These are phyloP conservation scores for Phrixothrix hirtus DNA, from an alignment of 2,888 invertebrate genomes.

Conservation along the genomic window DNA sequence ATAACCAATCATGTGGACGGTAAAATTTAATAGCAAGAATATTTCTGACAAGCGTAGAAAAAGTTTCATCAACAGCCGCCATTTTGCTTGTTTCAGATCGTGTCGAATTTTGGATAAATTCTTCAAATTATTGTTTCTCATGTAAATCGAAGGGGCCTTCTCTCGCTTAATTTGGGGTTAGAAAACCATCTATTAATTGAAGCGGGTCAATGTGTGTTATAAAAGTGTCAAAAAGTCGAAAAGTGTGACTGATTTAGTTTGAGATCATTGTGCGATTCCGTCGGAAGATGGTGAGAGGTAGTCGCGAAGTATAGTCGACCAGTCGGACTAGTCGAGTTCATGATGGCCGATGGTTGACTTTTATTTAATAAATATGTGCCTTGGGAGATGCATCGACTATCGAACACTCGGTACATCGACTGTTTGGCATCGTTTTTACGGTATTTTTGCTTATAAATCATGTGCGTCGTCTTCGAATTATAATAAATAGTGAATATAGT, in stretches of 20 bases:
- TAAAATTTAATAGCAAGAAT: conserved; percentile 60
- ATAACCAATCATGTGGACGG: conserved; percentile 53
- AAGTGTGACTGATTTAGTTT: conserved; percentile 67
- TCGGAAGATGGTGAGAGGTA: conserved; percentile 76
- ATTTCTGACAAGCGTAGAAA: conserved; percentile 93
- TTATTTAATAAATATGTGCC: conserved; percentile 73
- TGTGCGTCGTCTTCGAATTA: conserved; percentile 54
- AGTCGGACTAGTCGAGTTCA: conserved; percentile 72
- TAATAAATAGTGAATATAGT: conserved; percentile 55
- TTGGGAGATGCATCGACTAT: conserved; percentile 73
- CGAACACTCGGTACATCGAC: conserved; percentile 71
- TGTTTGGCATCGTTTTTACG: conserved; percentile 58
- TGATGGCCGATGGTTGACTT: conserved; percentile 80
- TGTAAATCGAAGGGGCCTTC: conserved; percentile 52
- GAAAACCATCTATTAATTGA: conserved; percentile 48
- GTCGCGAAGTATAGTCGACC: conserved; percentile 61
- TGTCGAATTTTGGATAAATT: conserved; percentile 76
- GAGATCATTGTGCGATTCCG: conserved; percentile 74
- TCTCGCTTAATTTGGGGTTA: conserved; percentile 52
- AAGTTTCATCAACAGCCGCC: conserved; percentile 95
- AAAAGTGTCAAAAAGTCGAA: conserved; percentile 61
- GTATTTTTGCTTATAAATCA: conserved; percentile 55
- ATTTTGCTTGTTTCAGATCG: conserved; percentile 85
- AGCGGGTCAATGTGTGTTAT: conserved; percentile 53
- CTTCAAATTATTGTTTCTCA: conserved; percentile 66